Evolutionary conservation across 2,888 invertebrate genomes (phyloP), one percentile per base, ranked within the genome.

Genomic region (Bembecia ichneumoniformis): DNA sequence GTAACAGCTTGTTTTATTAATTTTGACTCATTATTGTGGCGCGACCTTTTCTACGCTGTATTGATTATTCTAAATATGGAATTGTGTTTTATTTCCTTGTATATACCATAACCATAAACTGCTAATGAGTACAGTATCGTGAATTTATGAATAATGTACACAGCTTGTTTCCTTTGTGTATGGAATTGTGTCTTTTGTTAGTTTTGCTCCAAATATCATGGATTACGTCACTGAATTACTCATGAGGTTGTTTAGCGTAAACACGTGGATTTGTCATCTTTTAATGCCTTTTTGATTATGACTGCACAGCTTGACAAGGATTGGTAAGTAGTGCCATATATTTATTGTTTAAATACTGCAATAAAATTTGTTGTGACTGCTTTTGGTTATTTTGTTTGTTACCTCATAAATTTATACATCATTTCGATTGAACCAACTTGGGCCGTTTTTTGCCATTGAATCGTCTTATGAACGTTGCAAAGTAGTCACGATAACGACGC

Each of bases 191-290:
- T 35, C 48, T 52, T 35, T 49, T 36, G 49, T 44, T 34, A 36
- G 3, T 9, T 15, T 46, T 40, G 46, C 34, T 34, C 43, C 46
- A 48, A 17, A 45, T 47, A 44, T 44, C 46, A 45, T 34, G 43
- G 20, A 36, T 52, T 51, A 51, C 52, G 51, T 52, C 40, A 50
- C 4, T 46, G 11, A 16, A n/a, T 40, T 40, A 40, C 40, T 49
- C 17, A 20, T n/a, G 35, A 4, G 14, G 40, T 40, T 40, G 40
- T 40, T 28, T n/a, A 40, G 13, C 40, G 13, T 4, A 14, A 40
- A 11, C 28, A 28, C 40, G 40, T 40, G 40, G 14, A 40, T 9
- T 28, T 28, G 28, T 28, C 28, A 28, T 28, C 28, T 28, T 28
- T 28, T 28, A 28, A 28, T 28, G 28, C 9, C 40, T n/a, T 36